Conservation (phyloP, 2,888 invertebrate genomes). For the Drosophila macrospina region DNA sequence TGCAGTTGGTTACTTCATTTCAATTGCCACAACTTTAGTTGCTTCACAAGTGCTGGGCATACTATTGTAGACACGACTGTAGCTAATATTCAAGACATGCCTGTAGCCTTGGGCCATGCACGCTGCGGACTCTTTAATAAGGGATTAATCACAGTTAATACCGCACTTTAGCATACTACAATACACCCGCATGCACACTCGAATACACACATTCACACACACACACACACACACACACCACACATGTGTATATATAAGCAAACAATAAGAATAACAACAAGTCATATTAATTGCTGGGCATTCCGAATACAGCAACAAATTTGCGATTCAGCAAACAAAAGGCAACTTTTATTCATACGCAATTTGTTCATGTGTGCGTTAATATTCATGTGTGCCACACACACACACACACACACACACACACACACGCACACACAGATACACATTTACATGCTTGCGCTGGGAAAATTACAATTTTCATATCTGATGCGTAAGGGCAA, state of each 20-base stretch:
- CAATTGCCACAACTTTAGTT: neutral
- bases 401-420: constrained; percentile 19
- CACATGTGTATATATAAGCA: neutral
- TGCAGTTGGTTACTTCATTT: too few species aligned
- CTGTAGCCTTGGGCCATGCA: constrained; percentile 19
- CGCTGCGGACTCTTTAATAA: constrained; percentile 57
- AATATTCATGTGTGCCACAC: constrained; percentile 54
- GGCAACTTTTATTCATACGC: constrained; percentile 65
- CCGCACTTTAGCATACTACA: constrained; percentile 39
- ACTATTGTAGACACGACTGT: neutral
- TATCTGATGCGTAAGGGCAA: constrained; percentile 47
- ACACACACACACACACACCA: constrained; percentile 3
- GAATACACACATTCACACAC: constrained; percentile 3
- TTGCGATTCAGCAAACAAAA: constrained; percentile 41
- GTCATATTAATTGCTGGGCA: constrained; percentile 51
- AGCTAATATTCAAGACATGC: constrained; percentile 11
- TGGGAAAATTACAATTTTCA: constrained; percentile 75
- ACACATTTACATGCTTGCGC: constrained; percentile 39
- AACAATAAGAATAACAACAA: constrained; percentile 27
- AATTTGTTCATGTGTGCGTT: constrained; percentile 41
- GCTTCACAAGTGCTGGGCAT: neutral
- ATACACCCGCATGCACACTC: neutral
- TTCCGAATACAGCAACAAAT: constrained; percentile 22
- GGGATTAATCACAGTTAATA: constrained; percentile 76
- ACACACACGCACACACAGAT: constrained; percentile 10